Evolutionary conservation across 2,888 invertebrate genomes (phyloP), one percentile per base, ranked within the genome.

Genomic region (Plebejus anna): DNA sequence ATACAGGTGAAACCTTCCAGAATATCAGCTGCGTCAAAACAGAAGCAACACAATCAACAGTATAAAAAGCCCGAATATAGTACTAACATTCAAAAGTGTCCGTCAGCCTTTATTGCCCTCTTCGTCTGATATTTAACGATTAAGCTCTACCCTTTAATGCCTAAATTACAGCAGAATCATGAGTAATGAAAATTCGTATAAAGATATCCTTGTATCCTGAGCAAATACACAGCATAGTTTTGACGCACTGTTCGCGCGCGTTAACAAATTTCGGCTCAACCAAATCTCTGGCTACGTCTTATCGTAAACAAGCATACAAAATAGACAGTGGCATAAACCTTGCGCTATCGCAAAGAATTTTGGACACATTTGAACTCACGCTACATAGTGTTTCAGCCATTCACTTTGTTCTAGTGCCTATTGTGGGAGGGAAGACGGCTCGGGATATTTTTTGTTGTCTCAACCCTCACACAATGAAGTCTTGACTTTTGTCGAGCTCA

Each of bases 401-500:
- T 76, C 71, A 72, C 76, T 76, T 76, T 72, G 76, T 76, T 38
- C 72, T 36, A 28, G 28, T 47, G 42, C 32, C 76, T 72, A 72
- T 76, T 76, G 76, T 76, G 28, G 32, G 59, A 38, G 38, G 42
- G 38, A 76, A 76, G 57, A 57, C 76, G 38, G 57, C 73, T 72
- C n/a, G 76, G 71, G 42, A 57, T 73, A 73, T 59, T 72, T 76
- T 76, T 76, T 76, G 76, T 76, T 57, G 42, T 71, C 71, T 72
- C 76, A 61, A 73, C 57, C 72, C 59, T 55, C 28, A 71, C 38
- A 76, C 76, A 76, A 76, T 72, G 72, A 59, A 72, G 73, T 72
- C 76, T 76, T 76, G 72, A 76, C 72, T 70, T 71, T 76, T 76
- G 71, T 57, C 57, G 70, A 76, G 72, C 59, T 73, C 32, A 73